A percentile compares a stretch with the other conserved stretches of the same genome.
Conservation (phyloP, 2,113 vertebrate species). For the Datnioides undecimradiatus region DNA sequence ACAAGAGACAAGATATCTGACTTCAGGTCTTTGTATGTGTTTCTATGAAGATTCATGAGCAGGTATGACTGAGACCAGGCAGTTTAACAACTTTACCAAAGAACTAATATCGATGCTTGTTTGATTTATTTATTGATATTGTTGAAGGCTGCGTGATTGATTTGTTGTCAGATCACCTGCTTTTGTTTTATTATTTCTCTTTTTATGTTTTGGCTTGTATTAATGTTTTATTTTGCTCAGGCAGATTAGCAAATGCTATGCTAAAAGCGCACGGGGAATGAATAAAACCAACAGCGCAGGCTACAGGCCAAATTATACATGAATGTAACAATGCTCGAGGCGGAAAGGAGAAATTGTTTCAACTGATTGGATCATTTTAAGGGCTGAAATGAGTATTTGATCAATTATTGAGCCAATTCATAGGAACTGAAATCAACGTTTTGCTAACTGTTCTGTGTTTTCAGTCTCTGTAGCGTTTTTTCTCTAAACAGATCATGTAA, state of each 20-base stretch:
- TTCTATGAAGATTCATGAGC: neutral
- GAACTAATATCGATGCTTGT: neutral
- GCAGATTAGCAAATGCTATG: neutral
- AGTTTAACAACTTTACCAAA: neutral
- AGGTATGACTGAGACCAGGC: too few relatives aligned
- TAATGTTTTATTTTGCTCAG: neutral
- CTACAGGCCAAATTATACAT: neutral
- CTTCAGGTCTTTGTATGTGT: neutral
- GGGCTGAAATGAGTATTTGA: neutral
- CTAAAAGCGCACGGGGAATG: neutral
- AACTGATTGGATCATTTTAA: neutral
- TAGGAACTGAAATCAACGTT: neutral
- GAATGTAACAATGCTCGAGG: neutral
- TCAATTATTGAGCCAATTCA: neutral
- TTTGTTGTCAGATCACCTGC: neutral
- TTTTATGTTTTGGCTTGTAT: neutral
- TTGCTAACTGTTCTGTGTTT: neutral
- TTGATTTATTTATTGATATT: neutral
- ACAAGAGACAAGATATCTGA: neutral
- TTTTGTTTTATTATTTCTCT: neutral
- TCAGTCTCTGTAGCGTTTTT: neutral
- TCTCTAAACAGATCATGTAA: too few relatives aligned
- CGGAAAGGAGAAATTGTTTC: too few relatives aligned
- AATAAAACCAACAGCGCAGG: neutral
- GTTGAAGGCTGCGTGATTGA: neutral